phyloP scores from a whole-genome alignment of 2,797 vertebrate species.

The Myioborus miniatus region DNA sequence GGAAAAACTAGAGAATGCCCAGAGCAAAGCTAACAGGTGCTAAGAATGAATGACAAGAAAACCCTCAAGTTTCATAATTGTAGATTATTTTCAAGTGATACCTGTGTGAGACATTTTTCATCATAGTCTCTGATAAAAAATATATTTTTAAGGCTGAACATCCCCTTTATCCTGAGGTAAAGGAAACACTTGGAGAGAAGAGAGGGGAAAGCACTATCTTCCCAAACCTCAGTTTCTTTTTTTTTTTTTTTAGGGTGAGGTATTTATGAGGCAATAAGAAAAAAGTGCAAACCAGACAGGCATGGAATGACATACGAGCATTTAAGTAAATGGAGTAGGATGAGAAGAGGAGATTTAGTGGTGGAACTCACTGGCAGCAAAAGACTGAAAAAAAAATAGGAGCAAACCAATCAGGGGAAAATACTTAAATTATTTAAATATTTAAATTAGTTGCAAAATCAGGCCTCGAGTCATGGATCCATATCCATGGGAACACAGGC shows the following conservation, averaged over 20 bases:
- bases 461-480: not conserved
- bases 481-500: not conserved
- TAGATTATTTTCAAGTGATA: not conserved
- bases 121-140: not conserved
- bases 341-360: not conserved
- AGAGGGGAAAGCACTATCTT: not conserved
- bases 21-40: not conserved
- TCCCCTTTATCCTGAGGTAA: not conserved
- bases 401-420: not conserved
- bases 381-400: not conserved
- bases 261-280: not conserved
- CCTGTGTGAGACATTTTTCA: not conserved
- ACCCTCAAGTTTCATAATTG: not conserved
- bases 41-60: not conserved
- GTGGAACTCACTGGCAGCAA: not conserved
- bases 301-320: rapidly evolving
- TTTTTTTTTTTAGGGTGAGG: not conserved
- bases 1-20: not conserved
- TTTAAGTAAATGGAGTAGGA: not conserved
- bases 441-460: not conserved
- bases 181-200: not conserved
- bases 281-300: not conserved
- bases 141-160: not conserved
- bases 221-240: not conserved
- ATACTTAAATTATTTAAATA: not conserved